Conservation (phyloP, 2,888 invertebrate genomes). For the Rhamphomyia laevipes region DNA sequence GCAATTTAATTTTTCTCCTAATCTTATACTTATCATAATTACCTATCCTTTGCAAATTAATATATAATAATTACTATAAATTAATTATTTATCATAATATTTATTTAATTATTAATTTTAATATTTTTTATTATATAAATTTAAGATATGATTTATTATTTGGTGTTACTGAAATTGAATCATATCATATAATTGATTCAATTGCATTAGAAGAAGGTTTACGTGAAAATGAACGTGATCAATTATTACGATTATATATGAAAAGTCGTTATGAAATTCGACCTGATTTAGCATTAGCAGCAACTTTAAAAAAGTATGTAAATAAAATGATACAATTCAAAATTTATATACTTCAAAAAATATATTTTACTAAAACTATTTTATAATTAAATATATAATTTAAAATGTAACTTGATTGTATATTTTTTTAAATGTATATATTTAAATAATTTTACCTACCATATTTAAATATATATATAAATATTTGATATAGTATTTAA, state of each 20-base stretch:
- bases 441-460: background rate
- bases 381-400: background rate
- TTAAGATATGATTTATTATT: conserved; percentile 73
- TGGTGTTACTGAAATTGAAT: conserved; percentile 74
- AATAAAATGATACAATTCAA: background rate
- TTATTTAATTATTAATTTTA: background rate
- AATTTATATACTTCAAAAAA: background rate
- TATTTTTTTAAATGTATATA: conserved; percentile 9
- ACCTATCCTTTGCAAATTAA: too few species aligned
- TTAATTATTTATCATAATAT: conserved; percentile 6
- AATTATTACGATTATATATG: conserved; percentile 64
- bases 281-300: conserved; percentile 52
- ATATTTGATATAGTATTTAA: background rate
- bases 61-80: too few species aligned
- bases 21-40: too few species aligned
- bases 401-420: background rate
- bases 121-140: conserved; percentile 12
- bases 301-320: conserved; percentile 51
- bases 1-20: too few species aligned
- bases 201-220: conserved; percentile 62
- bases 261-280: conserved; percentile 66
- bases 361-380: background rate
- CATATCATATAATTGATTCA: conserved; percentile 62
- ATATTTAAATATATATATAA: background rate
- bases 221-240: conserved; percentile 61